Base-by-base conservation (phyloP, 2,797 vertebrate species). In the Lutjanus argentimaculatus region DNA sequence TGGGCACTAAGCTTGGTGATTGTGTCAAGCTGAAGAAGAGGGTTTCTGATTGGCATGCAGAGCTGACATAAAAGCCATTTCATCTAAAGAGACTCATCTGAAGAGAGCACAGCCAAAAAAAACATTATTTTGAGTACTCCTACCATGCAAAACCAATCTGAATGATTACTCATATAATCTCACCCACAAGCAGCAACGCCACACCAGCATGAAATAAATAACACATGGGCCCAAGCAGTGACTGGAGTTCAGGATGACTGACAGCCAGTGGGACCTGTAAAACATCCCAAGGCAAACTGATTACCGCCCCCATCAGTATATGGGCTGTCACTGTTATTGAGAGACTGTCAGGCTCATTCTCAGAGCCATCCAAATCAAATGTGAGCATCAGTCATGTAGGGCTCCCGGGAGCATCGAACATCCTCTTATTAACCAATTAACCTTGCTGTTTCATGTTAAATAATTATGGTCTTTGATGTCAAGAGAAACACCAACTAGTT, bases 351-450 rank as follows among this genome's bases (percentile, higher is more conserved):
- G 82, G 74, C 75, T 87, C 72, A 79, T 88, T 93, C 89, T 85
- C 77, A 25, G 77, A 80, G 90, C 84, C 71, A 85, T 92, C 92
- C 85, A 87, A 89, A 93, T 93, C 90, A 92, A 92, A 92, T 86
- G 92, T 89, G 87, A 91, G 91, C 90, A 93, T 92, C 89, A 92
- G 90, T 93, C 88, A 90, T 79, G 77, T 67, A 67, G 83, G 84
- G 81, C 91, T 88, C 74, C 85, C 75, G 75, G 89, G 91, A 90
- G 92, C 86, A 78, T 77, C 78, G 88, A 88, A 92, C 81, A 91
- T 89, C 84, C 82, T 79, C 88, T 88, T 89, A 93, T 92, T 94
- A 93, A 90, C 90, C 92, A 83, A 89, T 93, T 93, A 92, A 91
- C 88, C 92, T 83, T 78, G 66, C 85, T 92, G 83, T 93, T 90